Evolutionary conservation across 1,140 invertebrate species (phyloP).

Genomic region (Steinernema khuongi): DNA sequence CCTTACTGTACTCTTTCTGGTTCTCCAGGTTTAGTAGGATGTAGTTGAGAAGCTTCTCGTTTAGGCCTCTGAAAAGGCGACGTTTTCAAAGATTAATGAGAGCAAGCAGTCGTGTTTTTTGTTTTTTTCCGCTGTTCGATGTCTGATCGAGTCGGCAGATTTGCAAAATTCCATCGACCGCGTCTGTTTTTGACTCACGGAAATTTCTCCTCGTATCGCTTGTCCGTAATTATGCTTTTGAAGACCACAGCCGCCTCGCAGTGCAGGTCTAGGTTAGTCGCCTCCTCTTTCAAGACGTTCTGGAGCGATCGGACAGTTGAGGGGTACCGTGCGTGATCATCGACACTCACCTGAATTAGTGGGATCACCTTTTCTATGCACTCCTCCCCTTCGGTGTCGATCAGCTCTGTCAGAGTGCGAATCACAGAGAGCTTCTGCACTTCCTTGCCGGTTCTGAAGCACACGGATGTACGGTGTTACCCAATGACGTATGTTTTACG

Average conservation of each 20-base stretch:
- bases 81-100: too few relatives aligned
- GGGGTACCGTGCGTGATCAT: background rate
- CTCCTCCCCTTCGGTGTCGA: conserved; percentile 33
- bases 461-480: background rate
- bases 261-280: conserved; percentile 41
- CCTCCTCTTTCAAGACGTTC: conserved; percentile 34
- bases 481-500: conserved; percentile 21
- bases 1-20: conserved; percentile 40
- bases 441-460: conserved; percentile 39
- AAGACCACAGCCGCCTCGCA: conserved; percentile 42
- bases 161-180: background rate
- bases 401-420: conserved; percentile 31
- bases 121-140: too few relatives aligned
- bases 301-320: conserved; percentile 4
- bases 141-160: too few relatives aligned
- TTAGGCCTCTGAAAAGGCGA: conserved; percentile 29
- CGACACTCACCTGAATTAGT: conserved; percentile 34
- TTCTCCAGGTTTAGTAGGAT: conserved; percentile 29
- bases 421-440: conserved; percentile 41
- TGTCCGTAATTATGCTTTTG: conserved; percentile 36
- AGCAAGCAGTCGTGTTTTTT: too few relatives aligned
- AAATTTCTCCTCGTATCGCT: conserved; percentile 29
- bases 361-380: conserved; percentile 37
- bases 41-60: conserved; percentile 30
- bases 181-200: conserved; percentile 28